Percentiles rank a stretch among this genome's conserved stretches.
These are phyloP conservation scores for Chaetogeoica ovagalla DNA, from an alignment of 2,888 invertebrate species.

Conservation along the genomic window DNA sequence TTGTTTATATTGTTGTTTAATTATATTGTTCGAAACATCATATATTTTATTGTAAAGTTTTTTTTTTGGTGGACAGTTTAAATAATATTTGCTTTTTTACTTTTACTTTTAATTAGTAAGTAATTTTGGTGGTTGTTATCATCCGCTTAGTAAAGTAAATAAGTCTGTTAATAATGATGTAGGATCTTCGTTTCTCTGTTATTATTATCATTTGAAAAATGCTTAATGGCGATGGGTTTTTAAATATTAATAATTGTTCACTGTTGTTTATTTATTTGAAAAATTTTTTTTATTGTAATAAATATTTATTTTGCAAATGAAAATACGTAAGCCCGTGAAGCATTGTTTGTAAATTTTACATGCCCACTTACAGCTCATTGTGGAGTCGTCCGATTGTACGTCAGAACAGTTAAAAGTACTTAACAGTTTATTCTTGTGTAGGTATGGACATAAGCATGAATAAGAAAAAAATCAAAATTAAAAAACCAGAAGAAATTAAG, in stretches of 20 bases:
- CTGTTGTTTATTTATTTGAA: conserved; percentile 7
- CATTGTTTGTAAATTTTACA: conserved; percentile 28
- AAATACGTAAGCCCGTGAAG: conserved; percentile 2
- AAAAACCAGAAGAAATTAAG: conserved; percentile 36
- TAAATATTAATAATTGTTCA: not conserved
- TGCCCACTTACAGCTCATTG: conserved; percentile 25
- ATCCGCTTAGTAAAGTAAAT: conserved; percentile 25
- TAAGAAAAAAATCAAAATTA: conserved; percentile 53
- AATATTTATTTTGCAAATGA: conserved; percentile 20
- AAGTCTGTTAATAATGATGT: not conserved
- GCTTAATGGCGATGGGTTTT: conserved; percentile 30
- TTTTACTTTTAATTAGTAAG: not conserved
- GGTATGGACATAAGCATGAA: conserved; percentile 51
- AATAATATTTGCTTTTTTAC: conserved; percentile 34
- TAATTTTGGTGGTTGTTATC: conserved; percentile 44
- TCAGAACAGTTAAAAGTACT: conserved; percentile 45
- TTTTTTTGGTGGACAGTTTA: conserved; percentile 25
- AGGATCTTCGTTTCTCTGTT: conserved; percentile 21
- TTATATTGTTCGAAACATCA: not conserved
- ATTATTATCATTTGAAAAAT: conserved; percentile 16
- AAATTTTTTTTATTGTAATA: conserved; percentile 12
- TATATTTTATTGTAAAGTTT: not conserved
- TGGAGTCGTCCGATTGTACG: conserved; percentile 37
- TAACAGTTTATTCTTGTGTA: conserved; percentile 52
- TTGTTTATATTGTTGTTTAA: not conserved